phyloP scores from a whole-genome alignment of 2,797 vertebrate species.

The Remorina albescens region DNA sequence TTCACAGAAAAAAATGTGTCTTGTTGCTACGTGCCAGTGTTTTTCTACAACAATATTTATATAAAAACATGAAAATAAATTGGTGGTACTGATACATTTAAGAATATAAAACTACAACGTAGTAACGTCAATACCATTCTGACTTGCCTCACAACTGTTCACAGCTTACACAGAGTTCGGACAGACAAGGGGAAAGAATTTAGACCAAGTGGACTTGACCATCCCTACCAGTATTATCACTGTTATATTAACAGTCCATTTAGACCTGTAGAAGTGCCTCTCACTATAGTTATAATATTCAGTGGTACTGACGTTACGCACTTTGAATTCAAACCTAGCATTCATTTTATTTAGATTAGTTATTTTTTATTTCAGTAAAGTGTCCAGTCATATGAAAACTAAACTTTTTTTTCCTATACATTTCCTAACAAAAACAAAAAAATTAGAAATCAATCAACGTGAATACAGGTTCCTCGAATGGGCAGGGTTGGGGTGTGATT shows the following conservation, averaged over 20 bases:
- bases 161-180: conserved; percentile 82
- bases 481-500: conserved; percentile 86
- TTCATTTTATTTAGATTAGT: conserved; percentile 82
- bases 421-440: conserved; percentile 79
- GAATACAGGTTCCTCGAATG: conserved; percentile 88
- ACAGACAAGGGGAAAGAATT: conserved; percentile 70
- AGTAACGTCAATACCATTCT: conserved; percentile 84
- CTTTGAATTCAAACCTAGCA: conserved; percentile 80
- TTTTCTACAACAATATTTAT: conserved; percentile 84
- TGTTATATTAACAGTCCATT: conserved; percentile 51
- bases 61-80: conserved; percentile 85
- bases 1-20: conserved; percentile 84
- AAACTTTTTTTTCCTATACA: conserved; percentile 84
- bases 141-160: conserved; percentile 81
- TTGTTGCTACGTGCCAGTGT: conserved; percentile 83
- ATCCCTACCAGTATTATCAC: conserved; percentile 38
- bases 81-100: conserved; percentile 82
- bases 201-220: conserved; percentile 64
- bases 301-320: conserved; percentile 81
- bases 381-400: conserved; percentile 89
- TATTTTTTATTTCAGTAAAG: conserved; percentile 83
- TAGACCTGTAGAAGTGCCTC: conserved; percentile 75
- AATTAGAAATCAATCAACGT: conserved; percentile 81
- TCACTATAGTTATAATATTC: conserved; percentile 63
- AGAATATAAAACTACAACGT: conserved; percentile 87